Evolutionary conservation across 92 coral and sea anemone genomes (phyloP), one percentile per base, ranked within the genome.

Genomic region (Siderastrea siderea): DNA sequence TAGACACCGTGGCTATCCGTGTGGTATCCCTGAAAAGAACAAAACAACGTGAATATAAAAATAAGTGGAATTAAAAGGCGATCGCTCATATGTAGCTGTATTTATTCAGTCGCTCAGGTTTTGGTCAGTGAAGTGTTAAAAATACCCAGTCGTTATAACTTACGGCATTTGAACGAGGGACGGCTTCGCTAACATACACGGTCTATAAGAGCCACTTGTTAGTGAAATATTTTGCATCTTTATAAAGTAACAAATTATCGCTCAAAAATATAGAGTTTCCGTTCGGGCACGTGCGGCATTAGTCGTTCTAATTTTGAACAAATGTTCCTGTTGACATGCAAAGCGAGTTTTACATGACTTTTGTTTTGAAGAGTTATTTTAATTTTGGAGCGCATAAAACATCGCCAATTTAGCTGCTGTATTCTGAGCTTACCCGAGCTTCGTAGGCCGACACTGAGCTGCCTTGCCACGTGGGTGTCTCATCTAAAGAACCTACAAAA

Each of bases 401-500:
- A 73, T 60, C 52, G 60, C 83, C 70, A 48, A 59, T 75, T 75
- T 85, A 52, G 77, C 60, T 61, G 58, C 66, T 84, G 80, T 59
- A 74, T 84, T 60, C 87, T 49, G 51, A 47, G 78, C 89, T 76
- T 77, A 85, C 89, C 75, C 89, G 75, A 74, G 87, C 80, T 69
- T 85, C 89, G 77, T 85, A 85, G 82, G 83, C 84, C 75, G 89
- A 85, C 68, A 76, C 89, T 7, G 89, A 65, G 75, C 91, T 93
- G 61, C 82, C 90, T 78, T 93, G 98, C 99, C 99, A 97, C 98
- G 99, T 97, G 99, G 98, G 94, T 72, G 89, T 73, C 77, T 97
- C 98, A 26, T 95, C 99, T 64, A 97, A 84, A 91, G 95, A 86
- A 77, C 98, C 99, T 97, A 91, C 98, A 95, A 95, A 95, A 95